phyloP scores from a whole-genome alignment of 1,140 invertebrate species.

The Acromyrmex heyeri region DNA sequence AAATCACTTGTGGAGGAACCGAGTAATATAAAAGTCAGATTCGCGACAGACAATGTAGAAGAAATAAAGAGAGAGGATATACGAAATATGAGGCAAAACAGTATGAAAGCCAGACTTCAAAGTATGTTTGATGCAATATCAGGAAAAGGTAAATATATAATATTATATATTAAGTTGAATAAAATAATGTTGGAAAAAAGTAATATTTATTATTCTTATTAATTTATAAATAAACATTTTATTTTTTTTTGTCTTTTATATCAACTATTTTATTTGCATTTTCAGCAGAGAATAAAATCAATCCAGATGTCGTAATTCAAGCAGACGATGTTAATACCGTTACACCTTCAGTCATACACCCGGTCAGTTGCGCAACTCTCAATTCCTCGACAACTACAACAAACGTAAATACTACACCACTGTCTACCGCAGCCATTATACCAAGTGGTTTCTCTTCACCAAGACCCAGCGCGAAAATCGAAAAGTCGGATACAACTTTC shows the following conservation, averaged over 20 bases:
- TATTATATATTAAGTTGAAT: neutral
- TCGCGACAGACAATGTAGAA: constrained; percentile 80
- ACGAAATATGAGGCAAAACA: constrained; percentile 83
- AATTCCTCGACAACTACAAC: constrained; percentile 82
- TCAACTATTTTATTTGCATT: constrained; percentile 33
- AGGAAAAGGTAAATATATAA: constrained; percentile 81
- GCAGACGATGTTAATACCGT: constrained; percentile 79
- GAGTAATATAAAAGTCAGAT: constrained; percentile 77
- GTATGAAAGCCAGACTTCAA: constrained; percentile 83
- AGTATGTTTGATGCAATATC: constrained; percentile 86
- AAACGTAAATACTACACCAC: constrained; percentile 82
- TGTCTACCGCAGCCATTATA: constrained; percentile 80
- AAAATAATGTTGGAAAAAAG: neutral
- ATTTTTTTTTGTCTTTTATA: neutral
- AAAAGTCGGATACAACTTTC: constrained; percentile 76
- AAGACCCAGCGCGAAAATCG: constrained; percentile 61
- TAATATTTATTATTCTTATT: neutral
- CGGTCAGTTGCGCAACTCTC: constrained; percentile 66
- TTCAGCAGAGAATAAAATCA: constrained; percentile 80
- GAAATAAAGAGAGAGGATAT: constrained; percentile 85
- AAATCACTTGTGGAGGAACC: constrained; percentile 81
- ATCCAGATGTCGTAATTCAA: constrained; percentile 84
- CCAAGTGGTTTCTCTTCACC: constrained; percentile 72
- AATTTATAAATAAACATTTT: neutral
- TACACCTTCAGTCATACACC: constrained; percentile 30